Evolutionary conservation across 53 echinoderm and acorn worm species (phyloP).

Genomic region (Apostichopus leukothele): DNA sequence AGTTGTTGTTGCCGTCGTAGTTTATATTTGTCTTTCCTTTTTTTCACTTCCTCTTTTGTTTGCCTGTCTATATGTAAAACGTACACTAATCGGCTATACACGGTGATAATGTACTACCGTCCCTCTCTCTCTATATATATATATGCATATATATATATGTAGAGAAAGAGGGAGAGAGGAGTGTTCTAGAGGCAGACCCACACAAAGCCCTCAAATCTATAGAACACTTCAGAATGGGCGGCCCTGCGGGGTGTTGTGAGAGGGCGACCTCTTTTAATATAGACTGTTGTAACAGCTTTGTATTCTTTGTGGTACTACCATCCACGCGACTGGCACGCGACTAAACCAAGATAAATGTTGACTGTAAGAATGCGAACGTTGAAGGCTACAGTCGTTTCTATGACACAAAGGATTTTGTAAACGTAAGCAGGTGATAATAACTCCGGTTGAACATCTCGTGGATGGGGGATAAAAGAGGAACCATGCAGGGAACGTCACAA

Average conservation of each 20-base stretch:
- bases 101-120: too few relatives aligned
- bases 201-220: background rate
- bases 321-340: slow-evolving; percentile 31
- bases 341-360: slow-evolving; percentile 24
- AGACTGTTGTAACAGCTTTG: slow-evolving; percentile 5
- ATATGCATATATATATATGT: background rate
- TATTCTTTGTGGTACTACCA: background rate
- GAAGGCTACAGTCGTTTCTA: background rate
- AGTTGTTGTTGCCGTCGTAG: background rate
- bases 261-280: slow-evolving; percentile 15
- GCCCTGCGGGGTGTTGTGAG: slow-evolving; percentile 32
- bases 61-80: too few relatives aligned
- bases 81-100: too few relatives aligned
- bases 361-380: slow-evolving; percentile 35
- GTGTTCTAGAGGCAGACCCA: background rate
- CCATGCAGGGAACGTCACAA: background rate
- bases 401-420: slow-evolving; percentile 14
- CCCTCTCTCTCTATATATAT: too few relatives aligned
- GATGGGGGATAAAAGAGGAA: background rate
- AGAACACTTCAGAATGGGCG: background rate
- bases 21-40: background rate
- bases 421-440: slow-evolving; percentile 13
- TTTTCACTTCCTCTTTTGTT: too few relatives aligned
- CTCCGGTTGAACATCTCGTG: background rate
- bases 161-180: background rate